Evolutionary conservation across 2,113 vertebrate species (phyloP).

Genomic region (Rattus rattus): DNA sequence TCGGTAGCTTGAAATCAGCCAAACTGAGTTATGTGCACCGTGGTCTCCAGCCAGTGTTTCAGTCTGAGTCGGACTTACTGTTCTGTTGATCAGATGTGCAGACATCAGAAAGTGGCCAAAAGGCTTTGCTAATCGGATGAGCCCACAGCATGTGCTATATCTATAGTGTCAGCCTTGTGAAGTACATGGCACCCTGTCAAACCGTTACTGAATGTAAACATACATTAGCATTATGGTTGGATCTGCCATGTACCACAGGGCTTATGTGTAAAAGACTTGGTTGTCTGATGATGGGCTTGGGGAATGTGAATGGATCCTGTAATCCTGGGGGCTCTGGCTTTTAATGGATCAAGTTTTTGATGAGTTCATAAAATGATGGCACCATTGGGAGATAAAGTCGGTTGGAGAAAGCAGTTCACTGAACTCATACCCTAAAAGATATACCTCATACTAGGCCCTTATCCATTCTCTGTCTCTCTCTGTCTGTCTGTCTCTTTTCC

Average conservation of each 20-base stretch:
- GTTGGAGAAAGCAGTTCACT: not conserved
- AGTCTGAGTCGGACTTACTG: not conserved
- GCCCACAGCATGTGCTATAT: not conserved
- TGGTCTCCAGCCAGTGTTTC: not conserved
- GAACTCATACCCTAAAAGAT: not conserved
- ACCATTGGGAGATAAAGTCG: not conserved
- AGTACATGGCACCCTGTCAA: not conserved
- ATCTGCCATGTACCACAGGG: not conserved
- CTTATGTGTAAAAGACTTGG: not conserved
- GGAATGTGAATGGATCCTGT: not conserved
- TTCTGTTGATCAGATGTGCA: not conserved
- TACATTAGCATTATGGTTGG: not conserved
- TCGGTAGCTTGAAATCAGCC: not conserved
- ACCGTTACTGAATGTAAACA: not conserved
- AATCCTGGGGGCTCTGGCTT: not conserved
- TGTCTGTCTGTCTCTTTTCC: not conserved
- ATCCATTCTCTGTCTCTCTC: not conserved
- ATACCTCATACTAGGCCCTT: not conserved
- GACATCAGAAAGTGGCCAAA: constrained; percentile 21
- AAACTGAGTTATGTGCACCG: not conserved
- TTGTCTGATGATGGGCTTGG: not conserved
- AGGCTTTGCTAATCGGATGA: constrained; percentile 23
- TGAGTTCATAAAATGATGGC: not conserved
- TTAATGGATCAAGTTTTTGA: not conserved
- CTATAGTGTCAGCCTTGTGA: not conserved